Conservation (phyloP, 2,888 invertebrate genomes). For the Glyphotaelius pellucidus region DNA sequence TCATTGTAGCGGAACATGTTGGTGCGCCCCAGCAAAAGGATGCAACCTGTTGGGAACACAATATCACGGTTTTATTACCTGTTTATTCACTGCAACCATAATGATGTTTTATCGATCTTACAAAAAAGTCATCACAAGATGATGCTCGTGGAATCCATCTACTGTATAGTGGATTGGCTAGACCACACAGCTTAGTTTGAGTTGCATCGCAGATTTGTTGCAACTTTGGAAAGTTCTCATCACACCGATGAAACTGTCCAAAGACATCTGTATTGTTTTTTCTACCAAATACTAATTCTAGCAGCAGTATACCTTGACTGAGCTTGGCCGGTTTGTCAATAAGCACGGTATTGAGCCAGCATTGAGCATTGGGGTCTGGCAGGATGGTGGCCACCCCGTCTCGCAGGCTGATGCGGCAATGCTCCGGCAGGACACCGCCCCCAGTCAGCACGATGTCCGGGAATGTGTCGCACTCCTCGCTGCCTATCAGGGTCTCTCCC, state of each 20-base stretch:
- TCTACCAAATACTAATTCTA: too few relatives aligned
- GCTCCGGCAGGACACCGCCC: conserved; percentile 86
- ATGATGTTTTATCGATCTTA: too few relatives aligned
- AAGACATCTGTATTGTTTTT: too few relatives aligned
- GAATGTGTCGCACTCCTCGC: conserved; percentile 81
- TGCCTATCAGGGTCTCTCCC: conserved; percentile 91
- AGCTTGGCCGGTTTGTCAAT: conserved; percentile 87
- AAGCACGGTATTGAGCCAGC: conserved; percentile 89
- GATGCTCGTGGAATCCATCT: background rate
- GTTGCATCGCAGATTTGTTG: background rate
- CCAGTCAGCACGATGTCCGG: conserved; percentile 90
- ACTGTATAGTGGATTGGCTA: background rate
- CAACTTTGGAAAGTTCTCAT: background rate
- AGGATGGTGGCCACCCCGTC: conserved; percentile 86
- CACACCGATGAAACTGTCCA: background rate
- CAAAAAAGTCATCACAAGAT: too few relatives aligned
- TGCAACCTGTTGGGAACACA: conserved; percentile 79
- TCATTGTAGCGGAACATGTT: conserved; percentile 94
- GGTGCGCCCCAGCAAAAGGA: conserved; percentile 85
- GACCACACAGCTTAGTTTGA: background rate
- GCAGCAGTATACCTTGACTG: conserved; percentile 79
- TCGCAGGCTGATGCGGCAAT: conserved; percentile 85
- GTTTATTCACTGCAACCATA: too few relatives aligned
- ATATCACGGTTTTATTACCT: background rate
- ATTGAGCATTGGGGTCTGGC: conserved; percentile 85